These are phyloP conservation scores for Desmodus rotundus DNA, from an alignment of 2,113 vertebrate species.

Conservation along the genomic window DNA sequence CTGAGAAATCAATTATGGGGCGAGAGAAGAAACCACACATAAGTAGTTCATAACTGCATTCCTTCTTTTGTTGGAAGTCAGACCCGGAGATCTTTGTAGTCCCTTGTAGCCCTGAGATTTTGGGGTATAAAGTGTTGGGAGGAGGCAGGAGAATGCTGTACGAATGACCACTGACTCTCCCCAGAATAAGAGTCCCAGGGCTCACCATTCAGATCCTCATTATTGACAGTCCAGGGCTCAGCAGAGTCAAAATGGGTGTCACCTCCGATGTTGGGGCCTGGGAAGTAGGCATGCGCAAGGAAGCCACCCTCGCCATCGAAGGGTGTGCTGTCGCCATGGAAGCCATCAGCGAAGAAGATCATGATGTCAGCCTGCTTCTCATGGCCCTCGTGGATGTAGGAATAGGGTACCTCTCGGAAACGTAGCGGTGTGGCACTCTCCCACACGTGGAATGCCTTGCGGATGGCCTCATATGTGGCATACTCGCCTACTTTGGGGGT, in stretches of 20 bases:
- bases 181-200: neutral
- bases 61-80: neutral
- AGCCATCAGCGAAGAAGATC: conserved; percentile 92
- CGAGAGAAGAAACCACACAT: neutral
- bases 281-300: conserved; percentile 94
- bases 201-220: conserved; percentile 87
- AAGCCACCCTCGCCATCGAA: conserved; percentile 93
- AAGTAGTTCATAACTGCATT: neutral
- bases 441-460: conserved; percentile 90
- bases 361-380: conserved; percentile 93
- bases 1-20: neutral
- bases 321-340: conserved; percentile 93
- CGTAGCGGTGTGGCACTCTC: conserved; percentile 85
- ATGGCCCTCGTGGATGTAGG: conserved; percentile 84
- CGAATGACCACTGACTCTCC: neutral
- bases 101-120: neutral
- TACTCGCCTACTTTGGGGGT: conserved; percentile 85
- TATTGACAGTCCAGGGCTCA: conserved; percentile 91
- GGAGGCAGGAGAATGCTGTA: neutral
- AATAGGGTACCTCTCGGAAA: conserved; percentile 90
- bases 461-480: conserved; percentile 87
- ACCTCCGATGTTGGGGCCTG: conserved; percentile 89
- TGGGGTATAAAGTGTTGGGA: neutral
- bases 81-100: neutral
- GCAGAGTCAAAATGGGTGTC: conserved; percentile 94